These are phyloP conservation scores for Agrotis segetum DNA, from an alignment of 2,888 invertebrate species.

Conservation along the genomic window DNA sequence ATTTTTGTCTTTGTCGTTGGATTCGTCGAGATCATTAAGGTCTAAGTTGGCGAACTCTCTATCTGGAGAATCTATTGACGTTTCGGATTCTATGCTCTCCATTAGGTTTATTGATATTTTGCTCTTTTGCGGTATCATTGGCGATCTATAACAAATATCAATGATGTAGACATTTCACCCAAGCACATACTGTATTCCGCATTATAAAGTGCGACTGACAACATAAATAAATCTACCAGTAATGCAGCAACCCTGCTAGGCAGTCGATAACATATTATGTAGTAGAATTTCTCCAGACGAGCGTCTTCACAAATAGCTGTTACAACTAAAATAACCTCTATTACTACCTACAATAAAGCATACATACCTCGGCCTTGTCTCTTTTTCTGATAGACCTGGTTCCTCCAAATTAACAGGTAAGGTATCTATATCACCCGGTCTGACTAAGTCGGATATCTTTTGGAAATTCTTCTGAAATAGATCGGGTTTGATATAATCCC, in stretches of 20 bases:
- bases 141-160: conserved; percentile 79
- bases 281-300: not conserved
- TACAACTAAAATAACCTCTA: not conserved
- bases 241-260: too few relatives aligned
- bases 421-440: conserved; percentile 81
- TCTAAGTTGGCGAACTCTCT: conserved; percentile 86
- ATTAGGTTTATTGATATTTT: conserved; percentile 89
- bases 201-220: not conserved
- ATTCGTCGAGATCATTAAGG: conserved; percentile 84
- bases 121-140: conserved; percentile 87
- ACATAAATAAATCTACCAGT: too few relatives aligned
- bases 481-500: conserved; percentile 91
- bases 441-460: conserved; percentile 86
- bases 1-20: conserved; percentile 77
- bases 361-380: conserved; percentile 81
- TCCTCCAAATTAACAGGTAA: conserved; percentile 75
- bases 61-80: conserved; percentile 88
- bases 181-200: not conserved
- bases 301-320: not conserved
- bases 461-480: conserved; percentile 90
- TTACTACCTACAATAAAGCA: not conserved
- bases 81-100: conserved; percentile 90
- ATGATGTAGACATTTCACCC: not conserved
- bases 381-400: conserved; percentile 77
- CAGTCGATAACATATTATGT: too few relatives aligned